Percentiles rank a stretch among this genome's conserved stretches.
phyloP scores from a whole-genome alignment of 2,888 invertebrate species.

The Heliconius charithonia region DNA sequence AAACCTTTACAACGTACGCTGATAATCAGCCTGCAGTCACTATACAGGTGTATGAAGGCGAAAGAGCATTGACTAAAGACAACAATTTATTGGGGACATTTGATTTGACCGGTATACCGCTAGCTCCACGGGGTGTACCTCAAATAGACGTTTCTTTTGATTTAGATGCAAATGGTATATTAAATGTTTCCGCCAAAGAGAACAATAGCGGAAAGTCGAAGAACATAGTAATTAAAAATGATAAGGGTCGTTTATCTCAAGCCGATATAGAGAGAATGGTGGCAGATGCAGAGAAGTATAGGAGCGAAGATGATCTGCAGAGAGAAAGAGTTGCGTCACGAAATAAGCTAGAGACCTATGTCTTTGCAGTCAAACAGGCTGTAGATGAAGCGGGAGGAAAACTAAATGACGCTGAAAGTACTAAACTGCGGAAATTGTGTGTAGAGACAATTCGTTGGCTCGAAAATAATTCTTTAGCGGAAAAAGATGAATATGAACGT shows the following conservation, averaged over 20 bases:
- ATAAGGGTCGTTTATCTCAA: slow-evolving; percentile 91
- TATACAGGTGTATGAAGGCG: slow-evolving; percentile 90
- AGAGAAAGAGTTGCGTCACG: slow-evolving; percentile 86
- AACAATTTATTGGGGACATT: slow-evolving; percentile 87
- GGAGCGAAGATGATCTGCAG: slow-evolving; percentile 87
- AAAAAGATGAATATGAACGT: slow-evolving; percentile 86
- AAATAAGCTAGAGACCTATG: slow-evolving; percentile 88
- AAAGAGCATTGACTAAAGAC: slow-evolving; percentile 90
- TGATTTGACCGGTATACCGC: slow-evolving; percentile 86
- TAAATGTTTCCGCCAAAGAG: slow-evolving; percentile 91
- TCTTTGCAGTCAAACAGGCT: slow-evolving; percentile 87
- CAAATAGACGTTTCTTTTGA: slow-evolving; percentile 89
- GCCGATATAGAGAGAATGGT: slow-evolving; percentile 93
- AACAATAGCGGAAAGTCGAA: slow-evolving; percentile 86
- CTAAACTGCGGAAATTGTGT: slow-evolving; percentile 76
- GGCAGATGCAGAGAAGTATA: slow-evolving; percentile 88
- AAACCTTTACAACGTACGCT: slow-evolving; percentile 90
- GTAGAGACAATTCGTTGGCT: slow-evolving; percentile 86
- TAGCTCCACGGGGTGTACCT: slow-evolving; percentile 86
- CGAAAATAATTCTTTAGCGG: slow-evolving; percentile 86
- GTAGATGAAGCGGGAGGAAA: slow-evolving; percentile 84
- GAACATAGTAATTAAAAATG: slow-evolving; percentile 91
- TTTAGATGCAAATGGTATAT: slow-evolving; percentile 90
- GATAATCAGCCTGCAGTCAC: slow-evolving; percentile 91
- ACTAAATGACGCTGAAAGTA: slow-evolving; percentile 84